Evolutionary conservation across 92 coral and sea anemone genomes (phyloP).

Genomic region (Metridium senile): DNA sequence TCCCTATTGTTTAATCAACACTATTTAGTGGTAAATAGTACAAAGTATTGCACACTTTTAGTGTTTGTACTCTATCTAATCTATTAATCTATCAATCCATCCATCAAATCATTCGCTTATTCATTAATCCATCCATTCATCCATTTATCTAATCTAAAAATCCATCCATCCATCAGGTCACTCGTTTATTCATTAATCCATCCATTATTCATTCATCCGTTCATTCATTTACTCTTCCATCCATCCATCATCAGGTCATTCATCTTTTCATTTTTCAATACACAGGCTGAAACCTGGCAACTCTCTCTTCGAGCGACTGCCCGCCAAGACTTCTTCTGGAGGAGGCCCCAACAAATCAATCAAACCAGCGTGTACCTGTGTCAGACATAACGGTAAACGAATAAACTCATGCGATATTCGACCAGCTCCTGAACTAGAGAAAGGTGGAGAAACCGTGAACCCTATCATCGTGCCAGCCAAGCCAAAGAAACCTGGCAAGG

Average conservation of each 20-base stretch:
- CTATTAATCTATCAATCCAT: too few species aligned
- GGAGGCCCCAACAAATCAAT: conserved; percentile 18
- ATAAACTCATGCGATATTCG: conserved; percentile 80
- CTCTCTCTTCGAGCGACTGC: conserved; percentile 66
- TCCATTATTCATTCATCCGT: too few species aligned
- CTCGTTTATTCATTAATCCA: too few species aligned
- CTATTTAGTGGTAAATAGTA: too few species aligned
- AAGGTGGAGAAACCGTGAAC: conserved; percentile 66
- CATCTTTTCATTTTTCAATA: not conserved
- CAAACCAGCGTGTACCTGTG: conserved; percentile 76
- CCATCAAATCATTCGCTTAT: not conserved
- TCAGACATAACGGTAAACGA: conserved; percentile 61
- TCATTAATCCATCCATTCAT: not conserved
- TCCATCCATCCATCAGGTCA: not conserved
- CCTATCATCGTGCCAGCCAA: conserved; percentile 69
- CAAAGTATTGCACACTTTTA: too few species aligned
- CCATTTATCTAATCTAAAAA: not conserved
- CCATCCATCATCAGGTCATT: not conserved
- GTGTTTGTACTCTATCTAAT: too few species aligned
- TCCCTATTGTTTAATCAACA: too few species aligned
- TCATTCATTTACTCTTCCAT: not conserved
- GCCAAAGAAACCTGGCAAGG: conserved; percentile 62
- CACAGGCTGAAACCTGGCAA: conserved; percentile 69
- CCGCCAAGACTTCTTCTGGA: conserved; percentile 54
- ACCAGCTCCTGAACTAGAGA: conserved; percentile 65